phyloP scores from a whole-genome alignment of 64 coral and sea anemone genomes.

The Montipora capricornis region DNA sequence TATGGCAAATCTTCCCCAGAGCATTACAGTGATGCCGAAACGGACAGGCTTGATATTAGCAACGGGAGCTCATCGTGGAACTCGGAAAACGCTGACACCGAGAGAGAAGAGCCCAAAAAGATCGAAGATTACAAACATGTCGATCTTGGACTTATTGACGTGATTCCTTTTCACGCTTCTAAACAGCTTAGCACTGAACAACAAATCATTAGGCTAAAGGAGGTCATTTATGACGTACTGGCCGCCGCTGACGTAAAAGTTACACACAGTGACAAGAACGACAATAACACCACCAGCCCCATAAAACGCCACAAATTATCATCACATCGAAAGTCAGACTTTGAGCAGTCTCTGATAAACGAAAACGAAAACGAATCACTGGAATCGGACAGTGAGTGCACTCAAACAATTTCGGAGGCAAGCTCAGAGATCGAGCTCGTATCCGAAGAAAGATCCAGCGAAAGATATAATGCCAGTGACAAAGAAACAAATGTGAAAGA shows the following conservation, averaged over 20 bases:
- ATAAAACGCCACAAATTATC: neutral
- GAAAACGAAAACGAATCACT: neutral
- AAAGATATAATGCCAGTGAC: neutral
- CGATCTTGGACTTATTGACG: slow-evolving; percentile 63
- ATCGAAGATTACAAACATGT: slow-evolving; percentile 53
- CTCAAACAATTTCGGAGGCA: slow-evolving; percentile 21
- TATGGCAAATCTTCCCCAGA: slow-evolving; percentile 13
- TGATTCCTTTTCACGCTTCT: slow-evolving; percentile 9
- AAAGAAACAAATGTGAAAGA: neutral
- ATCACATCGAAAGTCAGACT: neutral
- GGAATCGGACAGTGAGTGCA: neutral
- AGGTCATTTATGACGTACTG: slow-evolving; percentile 78
- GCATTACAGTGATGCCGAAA: slow-evolving; percentile 63
- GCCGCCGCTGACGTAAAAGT: slow-evolving; percentile 52
- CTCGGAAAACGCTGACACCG: slow-evolving; percentile 69
- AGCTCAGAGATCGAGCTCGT: neutral
- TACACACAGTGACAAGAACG: slow-evolving; percentile 33
- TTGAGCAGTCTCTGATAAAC: neutral
- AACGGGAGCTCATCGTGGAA: slow-evolving; percentile 66
- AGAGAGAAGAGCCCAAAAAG: slow-evolving; percentile 39
- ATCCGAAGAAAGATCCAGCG: neutral
- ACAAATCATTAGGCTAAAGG: slow-evolving; percentile 79
- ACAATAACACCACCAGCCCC: neutral
- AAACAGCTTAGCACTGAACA: slow-evolving; percentile 51
- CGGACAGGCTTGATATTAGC: slow-evolving; percentile 81